These are phyloP conservation scores for Ivindomyrus marchei DNA, from an alignment of 2,113 vertebrate genomes.

Conservation along the genomic window DNA sequence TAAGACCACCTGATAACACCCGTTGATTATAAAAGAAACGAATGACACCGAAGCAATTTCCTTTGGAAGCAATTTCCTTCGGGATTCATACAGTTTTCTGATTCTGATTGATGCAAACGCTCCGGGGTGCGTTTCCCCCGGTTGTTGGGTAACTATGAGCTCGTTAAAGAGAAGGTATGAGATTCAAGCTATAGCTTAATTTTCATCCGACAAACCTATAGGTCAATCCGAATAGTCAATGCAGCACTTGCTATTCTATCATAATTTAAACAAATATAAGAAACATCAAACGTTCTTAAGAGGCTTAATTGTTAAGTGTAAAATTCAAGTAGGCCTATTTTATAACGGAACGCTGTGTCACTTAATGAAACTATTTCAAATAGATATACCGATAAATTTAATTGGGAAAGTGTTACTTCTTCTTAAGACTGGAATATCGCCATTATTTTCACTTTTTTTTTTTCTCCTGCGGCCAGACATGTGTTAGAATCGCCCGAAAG, in stretches of 20 bases:
- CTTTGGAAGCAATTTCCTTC: too few relatives aligned
- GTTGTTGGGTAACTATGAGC: not conserved
- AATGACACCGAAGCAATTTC: too few relatives aligned
- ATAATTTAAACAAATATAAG: not conserved
- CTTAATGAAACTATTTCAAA: not conserved
- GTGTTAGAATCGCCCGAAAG: not conserved
- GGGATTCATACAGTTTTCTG: too few relatives aligned
- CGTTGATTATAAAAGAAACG: not conserved
- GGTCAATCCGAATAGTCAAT: not conserved
- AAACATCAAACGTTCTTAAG: not conserved
- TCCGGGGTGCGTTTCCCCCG: not conserved
- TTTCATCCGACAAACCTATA: not conserved
- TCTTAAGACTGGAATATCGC: not conserved
- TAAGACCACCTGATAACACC: not conserved
- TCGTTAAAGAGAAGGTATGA: not conserved
- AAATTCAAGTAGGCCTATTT: not conserved
- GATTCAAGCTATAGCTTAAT: not conserved
- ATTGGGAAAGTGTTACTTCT: not conserved
- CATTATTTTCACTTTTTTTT: not conserved
- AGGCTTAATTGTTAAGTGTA: not conserved
- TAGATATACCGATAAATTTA: not conserved
- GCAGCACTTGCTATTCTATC: not conserved
- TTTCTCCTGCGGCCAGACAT: not conserved
- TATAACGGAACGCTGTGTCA: not conserved
- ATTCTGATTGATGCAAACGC: not conserved